A percentile compares a stretch with the other conserved stretches of the same genome.
Conservation (phyloP, 2,888 invertebrate species). For the Dioctria linearis region DNA sequence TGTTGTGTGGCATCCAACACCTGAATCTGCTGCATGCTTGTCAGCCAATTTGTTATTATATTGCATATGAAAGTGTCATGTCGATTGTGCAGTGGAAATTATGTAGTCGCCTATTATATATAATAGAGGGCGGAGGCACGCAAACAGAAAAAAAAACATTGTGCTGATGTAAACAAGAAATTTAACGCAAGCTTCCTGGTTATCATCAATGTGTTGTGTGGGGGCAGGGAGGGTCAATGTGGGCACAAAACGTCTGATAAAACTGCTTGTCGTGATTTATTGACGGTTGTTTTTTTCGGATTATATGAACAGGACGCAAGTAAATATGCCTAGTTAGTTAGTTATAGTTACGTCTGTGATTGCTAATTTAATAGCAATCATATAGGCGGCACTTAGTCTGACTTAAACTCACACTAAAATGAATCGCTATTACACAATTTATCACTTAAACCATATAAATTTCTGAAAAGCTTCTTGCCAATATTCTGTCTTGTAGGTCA, state of each 20-base stretch:
- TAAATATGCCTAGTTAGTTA: neutral
- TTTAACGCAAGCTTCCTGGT: neutral
- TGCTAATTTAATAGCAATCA: neutral
- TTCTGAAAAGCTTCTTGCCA: constrained; percentile 17
- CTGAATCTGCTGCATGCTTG: neutral
- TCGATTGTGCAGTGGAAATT: neutral
- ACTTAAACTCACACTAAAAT: constrained; percentile 10
- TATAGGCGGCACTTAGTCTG: neutral
- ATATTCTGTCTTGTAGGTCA: constrained; percentile 16
- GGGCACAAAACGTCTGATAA: neutral
- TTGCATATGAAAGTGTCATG: neutral
- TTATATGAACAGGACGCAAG: constrained; percentile 8
- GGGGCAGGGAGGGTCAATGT: neutral
- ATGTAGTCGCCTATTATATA: neutral
- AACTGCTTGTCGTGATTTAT: constrained; percentile 10
- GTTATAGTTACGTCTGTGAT: too few species aligned
- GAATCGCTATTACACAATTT: constrained; percentile 25
- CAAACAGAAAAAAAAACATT: too few species aligned
- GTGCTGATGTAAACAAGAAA: neutral
- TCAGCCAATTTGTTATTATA: too few species aligned
- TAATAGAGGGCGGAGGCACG: neutral
- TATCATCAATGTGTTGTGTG: neutral
- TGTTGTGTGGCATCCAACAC: neutral
- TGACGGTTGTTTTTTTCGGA: constrained; percentile 6
- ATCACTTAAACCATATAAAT: constrained; percentile 36